A percentile compares a stretch with the other conserved stretches of the same genome.
These are phyloP conservation scores for Coelinius sp. DNA, from an alignment of 2,888 invertebrate species.

Conservation along the genomic window DNA sequence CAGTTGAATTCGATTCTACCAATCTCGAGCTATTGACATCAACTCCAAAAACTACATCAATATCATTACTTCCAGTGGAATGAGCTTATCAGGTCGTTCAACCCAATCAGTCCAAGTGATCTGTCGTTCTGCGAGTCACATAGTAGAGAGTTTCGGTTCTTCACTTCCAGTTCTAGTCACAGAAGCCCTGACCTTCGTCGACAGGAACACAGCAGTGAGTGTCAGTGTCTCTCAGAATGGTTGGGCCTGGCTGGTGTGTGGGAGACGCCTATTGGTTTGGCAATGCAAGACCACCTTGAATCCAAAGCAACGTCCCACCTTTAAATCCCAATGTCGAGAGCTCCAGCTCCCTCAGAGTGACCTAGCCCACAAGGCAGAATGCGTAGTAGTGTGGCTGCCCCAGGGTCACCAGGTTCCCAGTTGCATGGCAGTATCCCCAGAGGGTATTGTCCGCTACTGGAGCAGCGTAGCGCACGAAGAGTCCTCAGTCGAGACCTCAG, in stretches of 20 bases:
- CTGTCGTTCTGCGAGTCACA: slow-evolving; percentile 81
- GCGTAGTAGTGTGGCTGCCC: slow-evolving; percentile 81
- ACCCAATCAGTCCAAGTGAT: slow-evolving; percentile 82
- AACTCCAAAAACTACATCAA: background rate
- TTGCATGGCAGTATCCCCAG: slow-evolving; percentile 93
- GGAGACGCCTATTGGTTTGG: slow-evolving; percentile 90
- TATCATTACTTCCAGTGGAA: slow-evolving; percentile 44
- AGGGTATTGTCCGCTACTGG: slow-evolving; percentile 95
- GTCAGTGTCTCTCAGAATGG: slow-evolving; percentile 79
- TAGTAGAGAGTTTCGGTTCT: slow-evolving; percentile 85
- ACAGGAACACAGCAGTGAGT: slow-evolving; percentile 76
- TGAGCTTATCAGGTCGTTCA: slow-evolving; percentile 75
- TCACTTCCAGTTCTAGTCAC: slow-evolving; percentile 90
- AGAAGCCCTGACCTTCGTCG: slow-evolving; percentile 87
- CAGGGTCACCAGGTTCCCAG: slow-evolving; percentile 80
- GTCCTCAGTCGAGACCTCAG: slow-evolving; percentile 85
- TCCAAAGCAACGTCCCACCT: slow-evolving; percentile 68
- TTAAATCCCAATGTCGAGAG: slow-evolving; percentile 83
- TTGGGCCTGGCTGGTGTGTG: slow-evolving; percentile 90
- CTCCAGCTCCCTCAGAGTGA: slow-evolving; percentile 92
- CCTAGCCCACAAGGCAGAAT: slow-evolving; percentile 89
- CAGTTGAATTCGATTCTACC: too few relatives aligned
- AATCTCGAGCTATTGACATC: background rate
- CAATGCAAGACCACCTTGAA: slow-evolving; percentile 75
- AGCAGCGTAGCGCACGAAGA: slow-evolving; percentile 90